phyloP scores from a whole-genome alignment of 2,113 vertebrate species.

The Colossoma macropomum region DNA sequence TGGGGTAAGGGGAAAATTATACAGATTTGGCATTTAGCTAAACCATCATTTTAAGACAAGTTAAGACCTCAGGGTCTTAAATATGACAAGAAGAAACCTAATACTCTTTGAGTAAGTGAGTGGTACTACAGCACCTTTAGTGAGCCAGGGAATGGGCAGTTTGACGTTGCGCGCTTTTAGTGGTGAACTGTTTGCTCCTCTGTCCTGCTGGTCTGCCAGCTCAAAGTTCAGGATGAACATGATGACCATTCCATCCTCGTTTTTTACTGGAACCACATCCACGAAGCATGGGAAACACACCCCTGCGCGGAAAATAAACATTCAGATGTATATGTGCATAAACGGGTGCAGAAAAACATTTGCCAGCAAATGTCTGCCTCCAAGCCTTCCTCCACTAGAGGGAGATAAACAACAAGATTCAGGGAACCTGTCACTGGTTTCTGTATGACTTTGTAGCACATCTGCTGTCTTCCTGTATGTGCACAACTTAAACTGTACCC shows the following conservation, averaged over 20 bases:
- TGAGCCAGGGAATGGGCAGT: slow-evolving; percentile 77
- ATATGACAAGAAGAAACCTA: no score
- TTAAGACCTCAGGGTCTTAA: no score
- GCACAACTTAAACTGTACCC: no score
- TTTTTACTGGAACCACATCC: slow-evolving; percentile 90
- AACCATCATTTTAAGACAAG: no score
- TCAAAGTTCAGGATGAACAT: slow-evolving; percentile 96
- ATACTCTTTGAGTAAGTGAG: not conserved
- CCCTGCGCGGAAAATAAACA: slow-evolving; percentile 68
- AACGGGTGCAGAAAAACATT: not conserved
- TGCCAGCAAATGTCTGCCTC: not conserved
- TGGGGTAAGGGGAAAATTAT: no score
- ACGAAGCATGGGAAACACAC: slow-evolving; percentile 87
- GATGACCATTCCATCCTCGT: slow-evolving; percentile 86
- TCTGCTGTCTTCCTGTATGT: not conserved
- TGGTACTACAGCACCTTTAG: slow-evolving; percentile 69
- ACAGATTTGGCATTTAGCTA: no score
- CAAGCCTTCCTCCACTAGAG: slow-evolving; percentile 49
- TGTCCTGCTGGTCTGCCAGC: slow-evolving; percentile 79
- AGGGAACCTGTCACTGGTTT: not conserved
- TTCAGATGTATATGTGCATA: not conserved
- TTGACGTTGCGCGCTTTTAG: slow-evolving; percentile 77
- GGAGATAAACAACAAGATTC: slow-evolving; percentile 32
- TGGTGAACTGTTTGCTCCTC: slow-evolving; percentile 55
- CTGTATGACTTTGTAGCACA: not conserved